Evolutionary conservation across 2,797 vertebrate species (phyloP).

Genomic region (Macropus fuliginosus): DNA sequence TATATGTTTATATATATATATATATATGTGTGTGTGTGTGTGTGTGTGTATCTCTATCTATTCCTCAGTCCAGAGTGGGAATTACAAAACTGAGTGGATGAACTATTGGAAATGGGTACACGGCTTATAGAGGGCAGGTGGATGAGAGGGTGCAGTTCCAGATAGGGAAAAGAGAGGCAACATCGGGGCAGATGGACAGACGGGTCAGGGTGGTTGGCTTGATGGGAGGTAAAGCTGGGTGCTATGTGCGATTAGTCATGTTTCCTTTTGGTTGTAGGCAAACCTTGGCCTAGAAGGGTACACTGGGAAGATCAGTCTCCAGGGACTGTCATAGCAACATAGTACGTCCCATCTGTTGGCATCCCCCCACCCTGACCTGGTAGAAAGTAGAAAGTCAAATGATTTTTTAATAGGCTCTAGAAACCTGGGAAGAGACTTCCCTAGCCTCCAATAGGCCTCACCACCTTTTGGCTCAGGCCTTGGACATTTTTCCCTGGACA

Average conservation of each 20-base stretch:
- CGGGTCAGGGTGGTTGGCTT: not conserved
- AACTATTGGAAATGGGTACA: not conserved
- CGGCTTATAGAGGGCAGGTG: not conserved
- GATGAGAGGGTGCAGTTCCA: not conserved
- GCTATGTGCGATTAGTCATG: not conserved
- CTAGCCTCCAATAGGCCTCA: not conserved
- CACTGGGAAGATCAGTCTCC: not conserved
- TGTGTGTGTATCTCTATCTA: too few species aligned
- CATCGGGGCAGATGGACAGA: not conserved
- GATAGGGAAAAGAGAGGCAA: not conserved
- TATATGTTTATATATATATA: too few species aligned
- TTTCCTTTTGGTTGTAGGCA: not conserved
- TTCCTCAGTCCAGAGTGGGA: not conserved
- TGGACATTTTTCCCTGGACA: not conserved
- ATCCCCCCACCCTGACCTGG: not conserved
- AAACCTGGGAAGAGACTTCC: not conserved
- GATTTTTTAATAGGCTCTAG: not conserved
- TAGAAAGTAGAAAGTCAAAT: not conserved
- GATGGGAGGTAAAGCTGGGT: not conserved
- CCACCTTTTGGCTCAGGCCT: not conserved
- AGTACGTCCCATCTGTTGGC: not conserved
- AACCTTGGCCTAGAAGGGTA: not conserved
- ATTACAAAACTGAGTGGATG: not conserved
- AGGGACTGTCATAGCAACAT: not conserved
- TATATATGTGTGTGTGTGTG: too few species aligned